These are phyloP conservation scores for Wasmannia auropunctata DNA, from an alignment of 1,140 invertebrate genomes.

Conservation along the genomic window DNA sequence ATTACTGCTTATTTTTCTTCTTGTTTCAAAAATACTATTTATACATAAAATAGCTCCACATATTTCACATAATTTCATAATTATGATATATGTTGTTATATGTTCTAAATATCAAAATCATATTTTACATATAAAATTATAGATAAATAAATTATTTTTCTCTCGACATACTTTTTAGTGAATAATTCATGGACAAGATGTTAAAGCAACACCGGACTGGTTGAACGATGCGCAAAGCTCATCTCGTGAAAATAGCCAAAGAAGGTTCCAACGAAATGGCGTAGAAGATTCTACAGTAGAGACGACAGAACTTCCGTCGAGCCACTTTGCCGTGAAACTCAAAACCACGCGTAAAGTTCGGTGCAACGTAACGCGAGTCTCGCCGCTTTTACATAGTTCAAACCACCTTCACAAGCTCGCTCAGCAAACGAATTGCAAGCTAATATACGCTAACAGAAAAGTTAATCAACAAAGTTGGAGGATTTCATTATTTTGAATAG, in stretches of 20 bases:
- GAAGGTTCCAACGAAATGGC: constrained; percentile 19
- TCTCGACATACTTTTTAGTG: neutral
- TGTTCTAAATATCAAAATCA: too few relatives aligned
- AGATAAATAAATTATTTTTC: neutral
- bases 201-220: neutral
- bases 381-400: constrained; percentile 38
- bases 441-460: constrained; percentile 52
- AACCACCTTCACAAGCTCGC: constrained; percentile 7
- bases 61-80: too few relatives aligned
- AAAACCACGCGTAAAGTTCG: constrained; percentile 33
- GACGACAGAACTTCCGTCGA: constrained; percentile 20
- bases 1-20: too few relatives aligned
- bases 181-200: neutral
- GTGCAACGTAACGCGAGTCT: constrained; percentile 8
- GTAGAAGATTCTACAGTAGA: constrained; percentile 27
- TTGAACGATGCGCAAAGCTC: neutral
- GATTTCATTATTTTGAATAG: constrained; percentile 42
- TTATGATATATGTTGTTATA: too few relatives aligned
- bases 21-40: too few relatives aligned
- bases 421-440: neutral
- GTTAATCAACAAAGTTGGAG: constrained; percentile 36
- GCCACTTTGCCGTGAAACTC: constrained; percentile 32
- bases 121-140: too few relatives aligned
- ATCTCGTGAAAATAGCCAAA: neutral
- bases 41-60: too few relatives aligned